phyloP scores from a whole-genome alignment of 2,888 invertebrate species.

The Lasioglossum pauxillum region DNA sequence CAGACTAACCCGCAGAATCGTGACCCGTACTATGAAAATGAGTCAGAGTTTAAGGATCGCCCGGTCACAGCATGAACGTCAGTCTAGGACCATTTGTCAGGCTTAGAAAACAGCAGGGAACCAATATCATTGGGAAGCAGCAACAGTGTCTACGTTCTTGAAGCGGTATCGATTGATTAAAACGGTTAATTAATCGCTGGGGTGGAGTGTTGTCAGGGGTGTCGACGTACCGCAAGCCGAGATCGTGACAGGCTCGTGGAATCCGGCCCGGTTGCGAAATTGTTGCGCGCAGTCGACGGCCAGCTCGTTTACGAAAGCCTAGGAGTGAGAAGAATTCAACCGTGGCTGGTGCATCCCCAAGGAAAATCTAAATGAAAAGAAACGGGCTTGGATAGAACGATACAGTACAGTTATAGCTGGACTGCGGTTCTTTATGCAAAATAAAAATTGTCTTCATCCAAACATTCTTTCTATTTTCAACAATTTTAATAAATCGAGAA shows the following conservation, averaged over 20 bases:
- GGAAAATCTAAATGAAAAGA: background rate
- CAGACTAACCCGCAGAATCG: background rate
- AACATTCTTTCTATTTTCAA: too few species aligned
- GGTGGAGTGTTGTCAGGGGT: conserved; percentile 21
- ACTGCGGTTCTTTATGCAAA: too few species aligned
- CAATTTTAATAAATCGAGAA: too few species aligned
- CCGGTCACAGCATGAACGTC: background rate
- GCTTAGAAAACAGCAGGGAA: conserved; percentile 20
- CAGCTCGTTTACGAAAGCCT: background rate
- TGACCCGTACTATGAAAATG: background rate
- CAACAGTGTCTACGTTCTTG: conserved; percentile 26
- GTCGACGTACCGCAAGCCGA: conserved; percentile 27
- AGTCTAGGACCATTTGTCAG: conserved; percentile 3
- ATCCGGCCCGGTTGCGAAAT: conserved; percentile 5
- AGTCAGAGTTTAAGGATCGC: background rate
- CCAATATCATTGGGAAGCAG: conserved; percentile 34
- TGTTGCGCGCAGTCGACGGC: background rate
- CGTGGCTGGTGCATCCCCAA: background rate
- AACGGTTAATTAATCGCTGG: conserved; percentile 54
- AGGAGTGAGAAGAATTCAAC: background rate
- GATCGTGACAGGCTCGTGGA: conserved; percentile 29
- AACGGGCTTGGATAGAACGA: too few species aligned
- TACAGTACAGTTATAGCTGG: too few species aligned
- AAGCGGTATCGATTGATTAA: conserved; percentile 42
- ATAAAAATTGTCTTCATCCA: too few species aligned